Evolutionary conservation across 2,888 invertebrate species (phyloP), one percentile per base, ranked within the genome.

Genomic region (Strigamia crassipes): DNA sequence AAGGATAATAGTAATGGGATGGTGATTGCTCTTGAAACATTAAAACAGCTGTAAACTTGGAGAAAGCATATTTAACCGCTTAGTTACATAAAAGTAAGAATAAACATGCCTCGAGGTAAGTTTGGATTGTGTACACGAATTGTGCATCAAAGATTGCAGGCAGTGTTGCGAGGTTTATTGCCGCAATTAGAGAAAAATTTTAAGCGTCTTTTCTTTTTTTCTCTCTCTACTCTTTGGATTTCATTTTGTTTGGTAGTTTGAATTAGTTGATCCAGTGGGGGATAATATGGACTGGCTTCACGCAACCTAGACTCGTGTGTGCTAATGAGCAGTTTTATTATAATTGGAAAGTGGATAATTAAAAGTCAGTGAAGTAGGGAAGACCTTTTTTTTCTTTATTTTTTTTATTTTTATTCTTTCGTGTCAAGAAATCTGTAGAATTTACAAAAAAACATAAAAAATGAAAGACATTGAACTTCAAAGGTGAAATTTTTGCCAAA

Each of bases 291-390:
- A 66, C 61, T 66, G 61, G 61, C 61, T 66, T 66, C 61, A 66
- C 61, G 61, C 61, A 66, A 66, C 61, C 23, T 66, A 66, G 61
- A 21, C 61, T 21, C 61, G 23, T 66, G 61, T 66, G 61, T 66
- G 61, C 61, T 66, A 66, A 66, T 66, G 61, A 66, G 61, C 61
- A 66, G 61, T 66, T 66, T 66, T 66, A 66, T 66, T 66, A 66
- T 66, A 66, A 66, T 66, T 66, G 61, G 61, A 66, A 66, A 66
- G 61, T 66, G 61, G 61, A 66, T 66, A 66, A 66, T 66, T 66
- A 66, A 66, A 66, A 66, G 61, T 66, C 61, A 66, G 61, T 66
- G 61, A 23, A 66, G 61, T 66, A 23, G 13, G 61, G 61, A 66
- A 23, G 12, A 66, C 12, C 23, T 66, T 66, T 61, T 61, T 21